Conservation (phyloP, 2,797 vertebrate species). For the Tarsius wallacei region DNA sequence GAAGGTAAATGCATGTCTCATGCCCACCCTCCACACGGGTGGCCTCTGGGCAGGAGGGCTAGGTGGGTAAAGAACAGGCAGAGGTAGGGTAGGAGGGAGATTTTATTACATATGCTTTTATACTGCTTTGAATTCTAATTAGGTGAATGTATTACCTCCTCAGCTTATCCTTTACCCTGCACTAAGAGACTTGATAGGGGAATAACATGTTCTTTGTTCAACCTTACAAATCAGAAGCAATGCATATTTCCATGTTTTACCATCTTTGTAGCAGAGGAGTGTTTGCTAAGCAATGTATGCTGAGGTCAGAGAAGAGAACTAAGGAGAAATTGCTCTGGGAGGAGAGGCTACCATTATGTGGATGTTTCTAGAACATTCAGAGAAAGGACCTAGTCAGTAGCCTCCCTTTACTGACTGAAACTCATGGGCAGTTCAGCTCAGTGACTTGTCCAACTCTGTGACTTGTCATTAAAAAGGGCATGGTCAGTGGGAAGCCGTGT, state of each 20-base stretch:
- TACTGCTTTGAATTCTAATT: not conserved
- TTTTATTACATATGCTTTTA: not conserved
- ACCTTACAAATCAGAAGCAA: not conserved
- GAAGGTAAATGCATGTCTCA: not conserved
- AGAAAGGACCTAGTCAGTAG: not conserved
- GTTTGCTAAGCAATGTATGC: not conserved
- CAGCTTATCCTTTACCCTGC: not conserved
- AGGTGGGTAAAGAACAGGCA: not conserved
- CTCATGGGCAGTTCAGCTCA: not conserved
- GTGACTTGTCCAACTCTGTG: not conserved
- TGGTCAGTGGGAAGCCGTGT: rapidly evolving
- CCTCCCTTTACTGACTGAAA: not conserved
- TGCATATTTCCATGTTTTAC: not conserved
- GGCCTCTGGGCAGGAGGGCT: not conserved
- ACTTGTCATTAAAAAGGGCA: not conserved
- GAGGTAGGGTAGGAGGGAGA: not conserved
- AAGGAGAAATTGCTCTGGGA: not conserved
- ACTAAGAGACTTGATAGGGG: not conserved
- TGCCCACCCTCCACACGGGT: too few relatives aligned
- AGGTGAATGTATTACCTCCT: not conserved
- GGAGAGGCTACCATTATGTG: not conserved
- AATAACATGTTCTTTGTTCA: not conserved
- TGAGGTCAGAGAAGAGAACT: not conserved
- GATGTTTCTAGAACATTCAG: not conserved
- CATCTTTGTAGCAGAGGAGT: not conserved